phyloP scores from a whole-genome alignment of 2,888 invertebrate species.

The Sylvicola fuscatus region DNA sequence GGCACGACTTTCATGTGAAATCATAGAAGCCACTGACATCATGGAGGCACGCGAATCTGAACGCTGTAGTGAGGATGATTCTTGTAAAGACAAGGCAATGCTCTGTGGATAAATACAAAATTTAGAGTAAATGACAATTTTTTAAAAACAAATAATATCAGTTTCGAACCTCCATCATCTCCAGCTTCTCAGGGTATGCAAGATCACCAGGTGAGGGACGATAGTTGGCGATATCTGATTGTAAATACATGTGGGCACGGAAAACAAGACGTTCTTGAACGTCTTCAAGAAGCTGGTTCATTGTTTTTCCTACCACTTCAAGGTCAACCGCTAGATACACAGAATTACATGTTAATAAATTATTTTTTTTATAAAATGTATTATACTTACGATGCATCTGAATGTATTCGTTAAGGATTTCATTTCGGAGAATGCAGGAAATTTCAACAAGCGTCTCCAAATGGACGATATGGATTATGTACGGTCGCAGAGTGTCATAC shows the following conservation, averaged over 20 bases:
- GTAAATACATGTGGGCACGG: slow-evolving; percentile 81
- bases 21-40: slow-evolving; percentile 41
- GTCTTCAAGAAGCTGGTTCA: slow-evolving; percentile 73
- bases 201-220: slow-evolving; percentile 87
- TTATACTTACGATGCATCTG: slow-evolving; percentile 62
- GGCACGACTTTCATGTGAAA: slow-evolving; percentile 38
- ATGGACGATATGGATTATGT: slow-evolving; percentile 91
- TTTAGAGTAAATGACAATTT: background rate
- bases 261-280: slow-evolving; percentile 93
- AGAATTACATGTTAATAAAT: slow-evolving; percentile 1
- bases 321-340: slow-evolving; percentile 48
- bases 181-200: slow-evolving; percentile 91
- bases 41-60: slow-evolving; percentile 49
- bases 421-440: slow-evolving; percentile 76
- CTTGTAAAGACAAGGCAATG: slow-evolving; percentile 41
- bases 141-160: background rate
- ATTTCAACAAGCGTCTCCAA: slow-evolving; percentile 93
- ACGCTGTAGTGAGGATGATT: slow-evolving; percentile 30
- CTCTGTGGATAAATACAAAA: slow-evolving; percentile 25
- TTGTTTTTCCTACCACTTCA: slow-evolving; percentile 53
- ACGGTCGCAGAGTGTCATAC: slow-evolving; percentile 83
- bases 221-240: slow-evolving; percentile 74
- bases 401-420: slow-evolving; percentile 83
- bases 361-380: too few species aligned
- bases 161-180: slow-evolving; percentile 76